Evolutionary conservation across 2,113 vertebrate genomes (phyloP).

Genomic region (Bagarius yarrelli): DNA sequence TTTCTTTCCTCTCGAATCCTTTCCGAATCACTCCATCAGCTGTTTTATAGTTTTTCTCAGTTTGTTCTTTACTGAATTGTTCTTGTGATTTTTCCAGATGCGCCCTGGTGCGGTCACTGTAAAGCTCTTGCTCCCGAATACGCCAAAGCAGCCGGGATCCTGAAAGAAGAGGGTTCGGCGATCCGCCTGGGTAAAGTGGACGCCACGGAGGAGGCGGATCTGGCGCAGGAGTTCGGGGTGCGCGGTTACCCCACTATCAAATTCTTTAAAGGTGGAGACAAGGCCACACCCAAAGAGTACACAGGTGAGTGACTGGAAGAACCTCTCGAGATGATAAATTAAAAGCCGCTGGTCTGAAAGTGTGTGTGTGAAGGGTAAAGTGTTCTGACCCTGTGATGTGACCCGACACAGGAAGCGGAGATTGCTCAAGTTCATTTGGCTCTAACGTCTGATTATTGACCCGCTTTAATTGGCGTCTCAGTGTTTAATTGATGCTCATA

Average conservation of each 20-base stretch:
- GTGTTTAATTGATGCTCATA: too few relatives aligned
- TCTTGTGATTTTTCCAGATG: conserved; percentile 71
- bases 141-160: conserved; percentile 84
- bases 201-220: conserved; percentile 90
- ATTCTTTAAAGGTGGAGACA: conserved; percentile 92
- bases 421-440: too few relatives aligned
- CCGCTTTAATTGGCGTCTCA: too few relatives aligned
- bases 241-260: conserved; percentile 97
- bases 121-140: conserved; percentile 94
- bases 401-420: too few relatives aligned
- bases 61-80: not conserved
- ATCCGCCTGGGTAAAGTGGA: conserved; percentile 93
- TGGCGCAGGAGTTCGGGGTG: conserved; percentile 90
- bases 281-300: conserved; percentile 85
- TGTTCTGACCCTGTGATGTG: too few relatives aligned
- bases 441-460: too few relatives aligned
- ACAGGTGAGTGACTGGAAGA: conserved; percentile 73
- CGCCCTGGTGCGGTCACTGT: conserved; percentile 98
- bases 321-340: too few relatives aligned
- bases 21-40: too few relatives aligned
- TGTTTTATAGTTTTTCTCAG: too few relatives aligned
- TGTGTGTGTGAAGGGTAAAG: too few relatives aligned
- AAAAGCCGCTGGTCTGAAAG: too few relatives aligned
- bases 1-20: too few relatives aligned
- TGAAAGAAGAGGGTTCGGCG: conserved; percentile 82